Percentiles rank a stretch among this genome's conserved stretches.
These are phyloP conservation scores for Caenorhabditis doughertyi DNA, from an alignment of 2,888 invertebrate species.

Conservation along the genomic window DNA sequence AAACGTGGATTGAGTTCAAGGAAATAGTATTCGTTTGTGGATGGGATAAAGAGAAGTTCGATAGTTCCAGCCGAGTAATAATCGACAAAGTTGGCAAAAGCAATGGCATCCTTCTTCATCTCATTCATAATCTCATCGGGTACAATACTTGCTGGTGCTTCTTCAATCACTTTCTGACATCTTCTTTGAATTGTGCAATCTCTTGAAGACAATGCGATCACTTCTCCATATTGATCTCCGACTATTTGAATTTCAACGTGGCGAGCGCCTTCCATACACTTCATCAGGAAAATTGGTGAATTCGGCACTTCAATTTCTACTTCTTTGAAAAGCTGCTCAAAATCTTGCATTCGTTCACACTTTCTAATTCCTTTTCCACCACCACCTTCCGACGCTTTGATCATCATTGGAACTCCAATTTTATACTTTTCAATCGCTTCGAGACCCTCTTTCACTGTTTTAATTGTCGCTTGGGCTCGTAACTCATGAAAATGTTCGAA, in stretches of 20 bases:
- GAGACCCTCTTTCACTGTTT: slow-evolving; percentile 32
- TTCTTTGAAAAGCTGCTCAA: slow-evolving; percentile 93
- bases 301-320: slow-evolving; percentile 91
- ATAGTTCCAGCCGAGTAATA: slow-evolving; percentile 99
- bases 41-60: slow-evolving; percentile 93
- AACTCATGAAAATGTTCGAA: slow-evolving; percentile 30
- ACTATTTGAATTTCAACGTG: slow-evolving; percentile 97
- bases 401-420: slow-evolving; percentile 95
- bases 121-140: slow-evolving; percentile 92
- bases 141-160: slow-evolving; percentile 97
- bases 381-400: slow-evolving; percentile 98
- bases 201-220: slow-evolving; percentile 96
- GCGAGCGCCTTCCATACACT: slow-evolving; percentile 93
- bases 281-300: slow-evolving; percentile 99
- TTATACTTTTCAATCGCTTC: slow-evolving; percentile 87
- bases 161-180: slow-evolving; percentile 99
- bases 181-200: slow-evolving; percentile 98
- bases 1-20: slow-evolving; percentile 93
- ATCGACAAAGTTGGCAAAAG: slow-evolving; percentile 98
- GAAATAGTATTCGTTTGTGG: slow-evolving; percentile 91
- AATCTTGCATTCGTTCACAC: slow-evolving; percentile 93
- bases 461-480: slow-evolving; percentile 31
- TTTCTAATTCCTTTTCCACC: slow-evolving; percentile 99
- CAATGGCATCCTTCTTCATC: slow-evolving; percentile 95
- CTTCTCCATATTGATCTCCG: slow-evolving; percentile 95